These are phyloP conservation scores for Plebejus argus DNA, from an alignment of 2,888 invertebrate species.

Conservation along the genomic window DNA sequence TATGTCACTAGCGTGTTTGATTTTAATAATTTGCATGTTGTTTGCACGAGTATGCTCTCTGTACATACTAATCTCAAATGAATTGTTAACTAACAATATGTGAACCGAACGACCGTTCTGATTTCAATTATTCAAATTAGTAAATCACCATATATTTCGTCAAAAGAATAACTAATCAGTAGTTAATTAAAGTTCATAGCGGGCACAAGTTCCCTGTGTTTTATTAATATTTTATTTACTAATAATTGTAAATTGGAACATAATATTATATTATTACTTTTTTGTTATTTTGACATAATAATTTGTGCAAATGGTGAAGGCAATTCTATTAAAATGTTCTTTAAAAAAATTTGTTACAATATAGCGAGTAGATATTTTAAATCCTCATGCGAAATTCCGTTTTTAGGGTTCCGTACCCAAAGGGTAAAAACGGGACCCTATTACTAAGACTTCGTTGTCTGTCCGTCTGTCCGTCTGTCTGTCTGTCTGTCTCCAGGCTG, in stretches of 20 bases:
- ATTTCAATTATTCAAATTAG: constrained; percentile 13
- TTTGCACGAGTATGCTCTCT: not conserved
- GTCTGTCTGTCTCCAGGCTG: too few species aligned
- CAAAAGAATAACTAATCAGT: constrained; percentile 11
- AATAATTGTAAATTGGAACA: not conserved
- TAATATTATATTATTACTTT: not conserved
- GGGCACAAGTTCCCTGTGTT: not conserved
- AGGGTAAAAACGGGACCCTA: too few species aligned
- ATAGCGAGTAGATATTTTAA: too few species aligned
- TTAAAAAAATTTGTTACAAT: too few species aligned
- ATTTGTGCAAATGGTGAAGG: not conserved
- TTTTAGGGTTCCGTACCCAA: too few species aligned
- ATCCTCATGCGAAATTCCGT: too few species aligned
- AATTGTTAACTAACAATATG: constrained; percentile 11
- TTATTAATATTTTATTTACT: not conserved
- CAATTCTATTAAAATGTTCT: not conserved
- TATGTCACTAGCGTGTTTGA: not conserved
- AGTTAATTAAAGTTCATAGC: not conserved
- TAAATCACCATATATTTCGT: not conserved
- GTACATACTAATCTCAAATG: constrained; percentile 9
- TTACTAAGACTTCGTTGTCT: too few species aligned
- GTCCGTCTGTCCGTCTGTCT: too few species aligned
- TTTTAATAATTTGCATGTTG: constrained; percentile 7
- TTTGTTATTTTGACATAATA: not conserved
- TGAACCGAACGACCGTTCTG: not conserved